A percentile compares a stretch with the other conserved stretches of the same genome.
These are phyloP conservation scores for Nowickia ferox DNA, from an alignment of 2,888 invertebrate genomes.

Conservation along the genomic window DNA sequence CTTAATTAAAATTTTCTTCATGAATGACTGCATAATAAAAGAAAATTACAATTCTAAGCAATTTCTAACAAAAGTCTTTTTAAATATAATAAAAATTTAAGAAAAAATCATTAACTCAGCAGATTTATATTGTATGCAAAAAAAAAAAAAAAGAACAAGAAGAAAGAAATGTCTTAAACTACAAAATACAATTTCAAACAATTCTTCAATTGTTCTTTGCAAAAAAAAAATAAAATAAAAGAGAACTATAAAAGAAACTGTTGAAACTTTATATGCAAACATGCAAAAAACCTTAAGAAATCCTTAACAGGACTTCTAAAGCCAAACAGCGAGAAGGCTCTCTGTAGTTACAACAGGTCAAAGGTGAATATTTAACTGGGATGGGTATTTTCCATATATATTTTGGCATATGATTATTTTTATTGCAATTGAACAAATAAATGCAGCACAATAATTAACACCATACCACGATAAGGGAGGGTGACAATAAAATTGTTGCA, in stretches of 20 bases:
- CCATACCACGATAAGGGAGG: slow-evolving; percentile 37
- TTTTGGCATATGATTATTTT: slow-evolving; percentile 62
- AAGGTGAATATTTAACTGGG: slow-evolving; percentile 69
- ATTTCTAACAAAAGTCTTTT: slow-evolving; percentile 16
- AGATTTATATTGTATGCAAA: slow-evolving; percentile 50
- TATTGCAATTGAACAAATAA: slow-evolving; percentile 46
- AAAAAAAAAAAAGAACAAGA: slow-evolving; percentile 40
- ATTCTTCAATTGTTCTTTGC: slow-evolving; percentile 48
- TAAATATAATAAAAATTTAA: slow-evolving; percentile 1
- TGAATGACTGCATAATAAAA: slow-evolving; percentile 47
- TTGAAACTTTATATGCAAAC: slow-evolving; percentile 68
- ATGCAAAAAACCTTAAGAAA: slow-evolving; percentile 36
- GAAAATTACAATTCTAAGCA: slow-evolving; percentile 18
- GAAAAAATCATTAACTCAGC: slow-evolving; percentile 43
- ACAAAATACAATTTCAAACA: slow-evolving; percentile 21
- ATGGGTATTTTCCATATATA: slow-evolving; percentile 55
- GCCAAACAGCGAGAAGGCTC: slow-evolving; percentile 3
- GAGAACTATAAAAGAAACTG: slow-evolving; percentile 44
- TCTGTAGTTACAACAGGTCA: slow-evolving; percentile 68
- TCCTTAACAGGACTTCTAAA: slow-evolving; percentile 38
- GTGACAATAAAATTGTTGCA: slow-evolving; percentile 23
- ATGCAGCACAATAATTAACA: slow-evolving; percentile 68
- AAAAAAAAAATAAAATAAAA: slow-evolving; percentile 3
- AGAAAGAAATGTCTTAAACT: slow-evolving; percentile 13
- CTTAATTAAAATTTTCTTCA: slow-evolving; percentile 71